phyloP scores from a whole-genome alignment of 2,888 invertebrate genomes.

The Caenorhabditis virilis region DNA sequence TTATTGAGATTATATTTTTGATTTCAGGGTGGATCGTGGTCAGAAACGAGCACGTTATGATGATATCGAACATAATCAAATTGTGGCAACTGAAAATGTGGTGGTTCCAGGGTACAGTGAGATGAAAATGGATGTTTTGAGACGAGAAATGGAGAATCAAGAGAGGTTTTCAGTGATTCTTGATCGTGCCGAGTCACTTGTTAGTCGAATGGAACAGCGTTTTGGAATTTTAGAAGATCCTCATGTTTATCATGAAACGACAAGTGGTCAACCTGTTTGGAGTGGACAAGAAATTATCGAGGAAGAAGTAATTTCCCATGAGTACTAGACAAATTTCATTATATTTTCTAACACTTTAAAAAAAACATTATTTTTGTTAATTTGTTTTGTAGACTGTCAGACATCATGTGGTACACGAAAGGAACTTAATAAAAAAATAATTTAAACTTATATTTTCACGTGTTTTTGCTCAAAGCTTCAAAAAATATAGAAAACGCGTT shows the following conservation, averaged over 20 bases:
- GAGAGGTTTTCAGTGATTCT: conserved; percentile 32
- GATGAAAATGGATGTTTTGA: conserved; percentile 16
- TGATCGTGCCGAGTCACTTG: conserved; percentile 37
- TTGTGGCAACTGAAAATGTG: conserved; percentile 1
- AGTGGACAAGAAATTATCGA: conserved; percentile 18
- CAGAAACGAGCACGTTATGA: conserved; percentile 19
- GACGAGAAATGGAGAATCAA: conserved; percentile 30
- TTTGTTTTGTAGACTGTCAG: too few species aligned
- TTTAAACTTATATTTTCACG: too few species aligned
- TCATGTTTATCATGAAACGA: too few species aligned
- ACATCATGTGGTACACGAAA: too few species aligned
- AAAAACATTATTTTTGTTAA: too few species aligned
- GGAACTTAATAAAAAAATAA: too few species aligned
- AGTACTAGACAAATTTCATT: too few species aligned
- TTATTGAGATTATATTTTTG: conserved; percentile 3
- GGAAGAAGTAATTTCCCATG: conserved; percentile 14
- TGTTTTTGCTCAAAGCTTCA: too few species aligned
- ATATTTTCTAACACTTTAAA: too few species aligned
- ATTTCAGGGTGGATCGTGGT: conserved; percentile 1
- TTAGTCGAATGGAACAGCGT: conserved; percentile 32
- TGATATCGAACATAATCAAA: not conserved
- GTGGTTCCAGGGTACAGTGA: not conserved
- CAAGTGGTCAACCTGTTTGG: conserved; percentile 6
- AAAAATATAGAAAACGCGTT: too few species aligned
- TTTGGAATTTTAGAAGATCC: conserved; percentile 8